These are phyloP conservation scores for Sprattus sprattus DNA, from an alignment of 2,113 vertebrate genomes.

Conservation along the genomic window DNA sequence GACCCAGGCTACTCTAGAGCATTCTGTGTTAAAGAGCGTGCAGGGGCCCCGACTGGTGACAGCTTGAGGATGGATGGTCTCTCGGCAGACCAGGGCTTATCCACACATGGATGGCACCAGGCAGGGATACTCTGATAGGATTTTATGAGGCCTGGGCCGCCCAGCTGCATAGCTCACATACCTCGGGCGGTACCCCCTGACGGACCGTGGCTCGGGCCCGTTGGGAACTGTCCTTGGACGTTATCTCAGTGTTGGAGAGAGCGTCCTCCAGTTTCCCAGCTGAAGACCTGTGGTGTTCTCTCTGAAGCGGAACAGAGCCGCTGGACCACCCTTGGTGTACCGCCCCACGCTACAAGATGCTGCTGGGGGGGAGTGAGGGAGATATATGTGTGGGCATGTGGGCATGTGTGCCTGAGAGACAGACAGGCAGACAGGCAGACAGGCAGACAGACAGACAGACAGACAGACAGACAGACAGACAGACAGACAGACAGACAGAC, in stretches of 20 bases:
- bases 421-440: too few relatives aligned
- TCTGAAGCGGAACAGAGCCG: neutral
- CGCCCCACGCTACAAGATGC: neutral
- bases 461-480: neutral
- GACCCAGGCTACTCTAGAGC: neutral
- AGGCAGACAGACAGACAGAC: neutral
- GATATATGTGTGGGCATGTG: neutral
- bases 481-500: neutral
- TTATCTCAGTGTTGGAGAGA: neutral
- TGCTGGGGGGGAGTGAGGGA: neutral
- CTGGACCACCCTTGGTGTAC: neutral
- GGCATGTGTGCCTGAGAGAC: neutral
- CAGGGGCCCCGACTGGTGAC: neutral
- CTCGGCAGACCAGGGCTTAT: conserved; percentile 48
- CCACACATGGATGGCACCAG: conserved; percentile 55
- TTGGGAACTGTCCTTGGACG: neutral
- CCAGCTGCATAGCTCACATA: conserved; percentile 63
- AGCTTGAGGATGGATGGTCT: conserved; percentile 20
- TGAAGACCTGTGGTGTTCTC: neutral
- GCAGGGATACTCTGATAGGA: conserved; percentile 63
- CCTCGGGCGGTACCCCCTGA: conserved; percentile 48
- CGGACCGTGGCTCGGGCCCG: neutral
- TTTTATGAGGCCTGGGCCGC: conserved; percentile 64
- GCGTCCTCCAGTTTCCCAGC: neutral
- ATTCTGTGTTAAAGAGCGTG: neutral